Evolutionary conservation across 1,140 invertebrate genomes (phyloP).

Genomic region (Drosophila elegans): DNA sequence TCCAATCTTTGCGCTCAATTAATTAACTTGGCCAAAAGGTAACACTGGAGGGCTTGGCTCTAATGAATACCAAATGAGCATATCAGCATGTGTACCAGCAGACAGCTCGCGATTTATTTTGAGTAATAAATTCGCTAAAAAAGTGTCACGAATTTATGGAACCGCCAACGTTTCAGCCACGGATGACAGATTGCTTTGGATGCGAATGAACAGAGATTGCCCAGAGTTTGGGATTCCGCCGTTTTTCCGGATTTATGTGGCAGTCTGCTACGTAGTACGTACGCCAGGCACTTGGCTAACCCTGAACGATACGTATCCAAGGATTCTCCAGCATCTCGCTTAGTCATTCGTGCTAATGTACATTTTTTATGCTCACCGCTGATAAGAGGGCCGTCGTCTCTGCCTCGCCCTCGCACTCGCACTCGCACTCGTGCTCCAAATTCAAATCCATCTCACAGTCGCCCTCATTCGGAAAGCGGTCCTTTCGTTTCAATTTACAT

Average conservation of each 20-base stretch:
- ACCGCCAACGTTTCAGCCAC: slow-evolving; percentile 53
- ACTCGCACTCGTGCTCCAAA: not conserved
- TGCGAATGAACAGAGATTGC: slow-evolving; percentile 52
- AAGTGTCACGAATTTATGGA: slow-evolving; percentile 83
- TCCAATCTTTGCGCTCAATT: slow-evolving; percentile 64
- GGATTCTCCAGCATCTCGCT: slow-evolving; percentile 35
- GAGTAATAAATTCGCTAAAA: slow-evolving; percentile 75
- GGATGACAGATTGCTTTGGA: slow-evolving; percentile 71
- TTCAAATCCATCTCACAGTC: slow-evolving; percentile 54
- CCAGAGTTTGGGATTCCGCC: not conserved
- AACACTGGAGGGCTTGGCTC: slow-evolving; percentile 47
- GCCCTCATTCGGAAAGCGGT: slow-evolving; percentile 36
- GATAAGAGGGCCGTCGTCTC: slow-evolving; percentile 43
- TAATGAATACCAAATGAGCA: slow-evolving; percentile 81
- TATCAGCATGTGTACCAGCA: slow-evolving; percentile 38
- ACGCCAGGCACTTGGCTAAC: slow-evolving; percentile 34
- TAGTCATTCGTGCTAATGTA: slow-evolving; percentile 73
- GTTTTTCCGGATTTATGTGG: slow-evolving; percentile 17
- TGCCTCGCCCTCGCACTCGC: not conserved
- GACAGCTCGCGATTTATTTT: slow-evolving; percentile 71
- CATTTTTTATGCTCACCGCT: slow-evolving; percentile 66
- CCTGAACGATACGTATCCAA: slow-evolving; percentile 22
- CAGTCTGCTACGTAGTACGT: not conserved
- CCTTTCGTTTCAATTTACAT: slow-evolving; percentile 78
- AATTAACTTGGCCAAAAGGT: slow-evolving; percentile 72